Evolutionary conservation across 1,140 invertebrate genomes (phyloP).

Genomic region (Drosophila ambigua): DNA sequence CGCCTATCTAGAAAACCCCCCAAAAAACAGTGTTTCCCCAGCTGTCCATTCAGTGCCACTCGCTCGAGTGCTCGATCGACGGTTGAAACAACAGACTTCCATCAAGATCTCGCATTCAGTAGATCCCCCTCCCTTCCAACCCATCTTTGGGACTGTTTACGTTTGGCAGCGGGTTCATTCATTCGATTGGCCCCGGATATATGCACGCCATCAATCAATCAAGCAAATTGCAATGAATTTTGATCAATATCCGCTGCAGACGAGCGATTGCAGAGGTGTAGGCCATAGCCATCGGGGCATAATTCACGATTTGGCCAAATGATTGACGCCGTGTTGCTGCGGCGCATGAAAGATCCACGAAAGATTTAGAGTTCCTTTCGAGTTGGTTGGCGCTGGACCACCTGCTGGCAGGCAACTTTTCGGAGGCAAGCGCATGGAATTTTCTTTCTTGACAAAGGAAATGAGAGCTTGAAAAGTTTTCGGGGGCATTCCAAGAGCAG

Average conservation of each 20-base stretch:
- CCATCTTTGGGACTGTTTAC: slow-evolving; percentile 55
- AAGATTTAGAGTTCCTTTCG: slow-evolving; percentile 71
- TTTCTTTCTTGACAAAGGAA: slow-evolving; percentile 56
- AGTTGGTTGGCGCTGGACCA: slow-evolving; percentile 46
- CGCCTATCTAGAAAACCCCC: not conserved
- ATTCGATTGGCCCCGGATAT: slow-evolving; percentile 61
- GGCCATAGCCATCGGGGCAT: slow-evolving; percentile 40
- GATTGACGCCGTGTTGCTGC: slow-evolving; percentile 62
- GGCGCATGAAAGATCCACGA: slow-evolving; percentile 23
- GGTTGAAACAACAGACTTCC: slow-evolving; percentile 46
- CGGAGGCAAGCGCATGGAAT: not conserved
- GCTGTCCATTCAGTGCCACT: slow-evolving; percentile 23
- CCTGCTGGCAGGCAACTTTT: slow-evolving; percentile 74
- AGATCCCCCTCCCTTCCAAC: not conserved
- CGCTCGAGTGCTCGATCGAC: slow-evolving; percentile 26
- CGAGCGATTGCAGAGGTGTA: slow-evolving; percentile 6
- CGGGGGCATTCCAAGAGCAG: slow-evolving; percentile 19
- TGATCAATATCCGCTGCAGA: slow-evolving; percentile 73
- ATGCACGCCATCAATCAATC: slow-evolving; percentile 71
- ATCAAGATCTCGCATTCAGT: slow-evolving; percentile 36
- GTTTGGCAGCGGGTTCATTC: slow-evolving; percentile 47
- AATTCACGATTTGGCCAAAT: slow-evolving; percentile 63
- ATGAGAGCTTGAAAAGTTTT: slow-evolving; percentile 41
- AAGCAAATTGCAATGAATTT: slow-evolving; percentile 73
- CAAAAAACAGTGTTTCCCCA: slow-evolving; percentile 18